Conservation (phyloP, 2,797 vertebrate genomes). For the Argentina silus region DNA sequence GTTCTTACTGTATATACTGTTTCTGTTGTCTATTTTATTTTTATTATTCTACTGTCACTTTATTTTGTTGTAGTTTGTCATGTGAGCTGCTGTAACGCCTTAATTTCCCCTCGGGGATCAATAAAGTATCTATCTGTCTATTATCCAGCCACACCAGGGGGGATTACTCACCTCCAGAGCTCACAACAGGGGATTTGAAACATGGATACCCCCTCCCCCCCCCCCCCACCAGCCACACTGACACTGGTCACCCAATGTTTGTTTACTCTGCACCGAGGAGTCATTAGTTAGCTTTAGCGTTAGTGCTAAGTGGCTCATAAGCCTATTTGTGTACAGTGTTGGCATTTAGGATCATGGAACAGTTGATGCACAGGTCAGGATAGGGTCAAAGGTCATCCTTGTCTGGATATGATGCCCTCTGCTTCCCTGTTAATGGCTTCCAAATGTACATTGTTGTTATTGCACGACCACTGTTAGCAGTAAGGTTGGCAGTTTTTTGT, state of each 20-base stretch:
- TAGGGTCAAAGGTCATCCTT: conserved; percentile 47
- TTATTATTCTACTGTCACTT: no score
- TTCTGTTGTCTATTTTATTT: no score
- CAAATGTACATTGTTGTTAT: no score
- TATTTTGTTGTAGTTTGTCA: no score
- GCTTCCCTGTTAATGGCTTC: not conserved
- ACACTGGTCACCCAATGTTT: not conserved
- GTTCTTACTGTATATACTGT: no score
- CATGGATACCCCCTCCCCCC: no score
- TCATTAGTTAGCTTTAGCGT: conserved; percentile 31
- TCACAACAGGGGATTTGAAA: conserved; percentile 22
- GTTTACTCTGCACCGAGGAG: conserved; percentile 21
- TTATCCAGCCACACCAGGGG: conserved; percentile 20
- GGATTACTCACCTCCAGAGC: conserved; percentile 31
- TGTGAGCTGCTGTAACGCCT: no score
- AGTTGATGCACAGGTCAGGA: conserved; percentile 23
- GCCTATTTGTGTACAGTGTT: conserved; percentile 1
- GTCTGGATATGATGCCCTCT: conserved; percentile 26
- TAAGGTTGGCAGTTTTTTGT: not conserved
- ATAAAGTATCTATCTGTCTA: no score
- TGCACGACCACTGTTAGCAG: no score
- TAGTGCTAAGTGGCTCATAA: conserved; percentile 26
- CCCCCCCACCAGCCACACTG: not conserved
- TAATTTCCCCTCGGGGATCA: no score
- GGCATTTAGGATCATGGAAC: conserved; percentile 21